Percentiles rank a stretch among this genome's conserved stretches.
These are phyloP conservation scores for Marisa cornuarietis DNA, from an alignment of 1,140 invertebrate genomes.

Conservation along the genomic window DNA sequence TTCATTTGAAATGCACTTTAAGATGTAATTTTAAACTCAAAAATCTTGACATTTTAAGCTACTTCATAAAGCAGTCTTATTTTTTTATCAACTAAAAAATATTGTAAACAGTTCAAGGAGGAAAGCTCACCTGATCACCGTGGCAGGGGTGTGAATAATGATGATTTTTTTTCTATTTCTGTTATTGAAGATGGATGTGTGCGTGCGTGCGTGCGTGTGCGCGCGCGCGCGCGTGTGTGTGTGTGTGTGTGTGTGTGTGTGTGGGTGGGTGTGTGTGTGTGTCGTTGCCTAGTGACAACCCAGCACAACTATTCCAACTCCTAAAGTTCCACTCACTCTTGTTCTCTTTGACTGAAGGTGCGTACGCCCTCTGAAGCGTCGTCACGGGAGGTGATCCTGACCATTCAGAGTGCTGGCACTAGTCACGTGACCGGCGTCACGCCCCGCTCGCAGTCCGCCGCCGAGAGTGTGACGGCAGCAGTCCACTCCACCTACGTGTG, in stretches of 20 bases:
- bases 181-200: background rate
- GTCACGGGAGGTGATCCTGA: conserved; percentile 17
- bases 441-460: background rate
- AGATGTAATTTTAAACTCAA: too few relatives aligned
- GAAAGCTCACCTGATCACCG: too few relatives aligned
- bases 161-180: background rate
- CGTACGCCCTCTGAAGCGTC: conserved; percentile 17
- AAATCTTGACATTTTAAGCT: too few relatives aligned
- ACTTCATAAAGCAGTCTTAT: too few relatives aligned
- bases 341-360: background rate
- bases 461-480: background rate
- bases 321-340: background rate
- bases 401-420: background rate
- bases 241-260: conserved; percentile 1
- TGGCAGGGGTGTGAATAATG: background rate
- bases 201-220: background rate
- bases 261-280: background rate
- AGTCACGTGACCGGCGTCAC: conserved; percentile 11
- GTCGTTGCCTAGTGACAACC: background rate
- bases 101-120: too few relatives aligned
- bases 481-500: conserved; percentile 6
- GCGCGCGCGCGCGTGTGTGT: background rate
- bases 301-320: too few relatives aligned
- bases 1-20: too few relatives aligned
- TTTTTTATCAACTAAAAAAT: too few relatives aligned